Base-by-base conservation (phyloP, 2,888 invertebrate species). In the Tiphia femorata region DNA sequence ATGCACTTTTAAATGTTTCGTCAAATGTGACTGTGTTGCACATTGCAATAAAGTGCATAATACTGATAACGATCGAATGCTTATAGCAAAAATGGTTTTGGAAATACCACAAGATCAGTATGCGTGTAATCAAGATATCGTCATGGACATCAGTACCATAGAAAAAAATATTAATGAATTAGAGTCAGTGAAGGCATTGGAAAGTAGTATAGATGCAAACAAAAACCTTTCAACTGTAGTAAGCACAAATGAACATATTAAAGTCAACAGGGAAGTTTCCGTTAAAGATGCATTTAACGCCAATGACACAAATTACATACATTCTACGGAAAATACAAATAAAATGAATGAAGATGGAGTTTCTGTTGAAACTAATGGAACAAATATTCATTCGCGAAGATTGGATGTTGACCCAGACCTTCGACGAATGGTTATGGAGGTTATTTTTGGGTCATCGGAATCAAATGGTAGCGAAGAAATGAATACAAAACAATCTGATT, bases 1-100 rank as follows among this genome's bases (percentile, higher is more conserved):
- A 14, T 94, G 94, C 80, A 87, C 88, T 46, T 93, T 88, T 74
- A 89, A 89, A 74, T 88, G 90, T 57, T 91, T 89, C 66, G 84
- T 87, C 10, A 90, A 89, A 67, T 87, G 87, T 42, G 89, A 90
- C 63, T 87, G 91, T 38, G 86, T 89, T 1, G 87, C 88, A 58
- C 92, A 92, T 75, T 87, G 90, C 1, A 88, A 87, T 64, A 85
- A 86, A 59, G 85, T 87, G 0, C 92, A 92, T 75, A 87, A 88
- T 67, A 84, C 89, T 25, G 87, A 86, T 46, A 78, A 78, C 40
- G 70, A 74, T 62, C 69, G 75, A 7, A 19, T 38, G 5, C 8
- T 64, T 4, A 59, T 77, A 19, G 67, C 67, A 3, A 66, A 65
- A 12, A 63, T 76, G 65, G 63, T 79, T 14, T 17, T 52, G 6